Conservation (phyloP, 1,140 invertebrate genomes). For the Druon quercuslanigerum region DNA sequence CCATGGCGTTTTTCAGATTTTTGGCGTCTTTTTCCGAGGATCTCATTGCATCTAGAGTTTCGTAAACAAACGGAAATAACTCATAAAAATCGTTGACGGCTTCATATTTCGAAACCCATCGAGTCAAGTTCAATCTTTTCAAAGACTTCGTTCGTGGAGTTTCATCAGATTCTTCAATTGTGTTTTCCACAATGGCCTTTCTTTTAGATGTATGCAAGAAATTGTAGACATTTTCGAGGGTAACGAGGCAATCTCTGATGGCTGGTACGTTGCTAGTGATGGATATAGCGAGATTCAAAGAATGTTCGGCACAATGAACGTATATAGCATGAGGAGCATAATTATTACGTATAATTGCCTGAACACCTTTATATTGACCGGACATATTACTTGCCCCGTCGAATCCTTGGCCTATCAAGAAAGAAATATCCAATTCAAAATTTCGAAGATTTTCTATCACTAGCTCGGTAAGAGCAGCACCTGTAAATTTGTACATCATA, state of each 20-base stretch:
- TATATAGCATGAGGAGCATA: constrained; percentile 1
- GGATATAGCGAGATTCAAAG: constrained; percentile 17
- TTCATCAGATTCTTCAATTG: background rate
- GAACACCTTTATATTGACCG: constrained; percentile 6
- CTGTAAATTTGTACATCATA: background rate
- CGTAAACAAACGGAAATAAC: no score
- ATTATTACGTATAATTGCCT: background rate
- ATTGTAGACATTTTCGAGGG: background rate
- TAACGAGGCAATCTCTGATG: background rate
- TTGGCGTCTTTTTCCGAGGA: no score
- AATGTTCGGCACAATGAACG: constrained; percentile 1
- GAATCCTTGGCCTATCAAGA: no score
- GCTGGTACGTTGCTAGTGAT: background rate
- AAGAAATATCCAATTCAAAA: background rate
- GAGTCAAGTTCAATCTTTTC: constrained; percentile 7
- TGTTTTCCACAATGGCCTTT: background rate
- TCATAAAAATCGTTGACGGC: no score
- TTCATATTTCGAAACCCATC: background rate
- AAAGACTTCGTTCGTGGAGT: background rate
- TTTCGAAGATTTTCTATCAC: background rate
- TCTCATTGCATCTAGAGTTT: no score
- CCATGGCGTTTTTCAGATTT: no score
- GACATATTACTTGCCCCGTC: no score
- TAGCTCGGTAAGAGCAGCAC: constrained; percentile 1
- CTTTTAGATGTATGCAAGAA: background rate